Evolutionary conservation across 1,140 invertebrate species (phyloP), one percentile per base, ranked within the genome.

Genomic region (Oedothorax gibbosus): DNA sequence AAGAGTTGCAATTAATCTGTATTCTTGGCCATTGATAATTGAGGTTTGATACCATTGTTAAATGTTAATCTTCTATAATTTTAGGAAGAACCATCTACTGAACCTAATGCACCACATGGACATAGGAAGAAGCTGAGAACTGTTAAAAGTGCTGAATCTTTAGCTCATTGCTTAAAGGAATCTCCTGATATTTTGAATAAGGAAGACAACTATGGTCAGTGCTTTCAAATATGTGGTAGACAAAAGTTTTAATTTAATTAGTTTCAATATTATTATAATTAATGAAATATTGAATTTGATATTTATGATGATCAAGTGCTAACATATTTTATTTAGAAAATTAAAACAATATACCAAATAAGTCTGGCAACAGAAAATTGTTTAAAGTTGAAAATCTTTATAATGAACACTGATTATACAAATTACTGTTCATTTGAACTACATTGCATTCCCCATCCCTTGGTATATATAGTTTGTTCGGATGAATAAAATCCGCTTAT

Each of bases 91-190:
- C 76, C 83, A 51, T 77, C 85, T 69, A 84, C 71, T 53, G 87
- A 88, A 85, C 57, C 84, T 35, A 75, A 77, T 69, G 54, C 66
- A 20, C 54, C 83, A 50, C 78, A 83, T 88, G 65, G 64, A 60
- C 82, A 85, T 64, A 64, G 90, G 89, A 90, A 92, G 86, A 91
- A 92, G 85, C 88, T 94, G 76, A 90, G 94, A 86, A 92, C 93
- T 0, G 94, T 94, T 6, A 94, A 94, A 88, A 94, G 93, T 85
- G 94, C 93, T 6, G 94, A 95, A 87, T 94, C 93, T 86, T 89
- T 95, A 54, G 91, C 91, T 14, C 86, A 85, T 14, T 85, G 83
- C 62, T 14, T 78, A 9, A 85, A 85, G 71, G 75, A 85, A 69
- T 78, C 83, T 56, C 65, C 56, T 57, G 60, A 68, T n/a, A 78